Evolutionary conservation across 2,797 vertebrate genomes (phyloP).

Genomic region (Cirrhinus mrigala): DNA sequence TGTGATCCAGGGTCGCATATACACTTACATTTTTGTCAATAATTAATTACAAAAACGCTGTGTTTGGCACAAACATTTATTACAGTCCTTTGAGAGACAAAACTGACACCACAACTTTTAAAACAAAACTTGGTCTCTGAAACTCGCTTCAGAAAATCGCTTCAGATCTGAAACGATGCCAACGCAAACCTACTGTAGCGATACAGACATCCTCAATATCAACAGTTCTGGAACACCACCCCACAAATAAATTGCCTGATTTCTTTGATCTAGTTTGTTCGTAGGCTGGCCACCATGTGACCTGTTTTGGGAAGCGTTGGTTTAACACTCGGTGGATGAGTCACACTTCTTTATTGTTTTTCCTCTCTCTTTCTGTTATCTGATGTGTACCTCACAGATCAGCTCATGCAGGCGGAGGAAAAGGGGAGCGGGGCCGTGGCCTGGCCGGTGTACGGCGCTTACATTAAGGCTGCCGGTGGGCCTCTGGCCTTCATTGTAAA

Average conservation of each 20-base stretch:
- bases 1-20: neutral
- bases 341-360: constrained; percentile 33
- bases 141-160: neutral
- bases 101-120: neutral
- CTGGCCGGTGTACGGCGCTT: constrained; percentile 80
- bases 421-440: constrained; percentile 79
- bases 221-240: neutral
- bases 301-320: neutral
- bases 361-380: constrained; percentile 30
- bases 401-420: constrained; percentile 83
- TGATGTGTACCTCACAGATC: constrained; percentile 64
- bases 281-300: neutral
- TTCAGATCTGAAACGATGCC: neutral
- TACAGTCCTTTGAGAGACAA: no score
- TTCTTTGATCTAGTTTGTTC: constrained; percentile 11
- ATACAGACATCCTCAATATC: neutral
- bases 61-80: neutral
- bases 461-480: constrained; percentile 86
- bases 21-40: neutral
- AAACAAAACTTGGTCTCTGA: neutral
- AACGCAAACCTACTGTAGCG: neutral
- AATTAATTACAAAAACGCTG: neutral
- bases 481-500: constrained; percentile 76
- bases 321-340: constrained; percentile 13
- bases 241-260: neutral